phyloP scores from a whole-genome alignment of 2,888 invertebrate species.

The Pseudococcus longispinus region DNA sequence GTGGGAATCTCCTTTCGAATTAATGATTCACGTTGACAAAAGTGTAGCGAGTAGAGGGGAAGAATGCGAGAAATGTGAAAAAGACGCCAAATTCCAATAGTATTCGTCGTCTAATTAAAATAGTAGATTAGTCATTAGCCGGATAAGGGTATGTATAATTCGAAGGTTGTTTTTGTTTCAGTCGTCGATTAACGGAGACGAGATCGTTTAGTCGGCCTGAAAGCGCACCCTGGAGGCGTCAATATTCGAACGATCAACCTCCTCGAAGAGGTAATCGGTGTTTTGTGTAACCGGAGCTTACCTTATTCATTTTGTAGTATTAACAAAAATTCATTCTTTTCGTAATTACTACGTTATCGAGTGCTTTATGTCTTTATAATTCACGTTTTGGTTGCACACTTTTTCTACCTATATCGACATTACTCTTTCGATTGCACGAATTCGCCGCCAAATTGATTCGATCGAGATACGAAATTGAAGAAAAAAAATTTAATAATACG shows the following conservation, averaged over 20 bases:
- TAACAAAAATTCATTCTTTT: conserved; percentile 50
- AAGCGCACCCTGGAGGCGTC: conserved; percentile 69
- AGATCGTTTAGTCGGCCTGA: conserved; percentile 64
- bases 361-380: conserved; percentile 35
- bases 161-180: conserved; percentile 57
- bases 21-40: neutral
- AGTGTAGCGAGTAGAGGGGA: neutral
- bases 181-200: conserved; percentile 64
- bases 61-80: neutral
- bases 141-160: conserved; percentile 24
- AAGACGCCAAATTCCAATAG: neutral
- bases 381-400: conserved; percentile 46
- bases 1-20: conserved; percentile 7
- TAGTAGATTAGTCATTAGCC: neutral
- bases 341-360: conserved; percentile 24
- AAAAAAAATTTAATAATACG: conserved; percentile 2
- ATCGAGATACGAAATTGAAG: conserved; percentile 18
- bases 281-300: conserved; percentile 32
- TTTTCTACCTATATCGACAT: neutral
- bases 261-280: conserved; percentile 48
- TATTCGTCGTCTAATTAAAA: conserved; percentile 22
- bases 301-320: conserved; percentile 47
- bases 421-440: neutral
- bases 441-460: neutral
- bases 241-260: conserved; percentile 62